phyloP scores from a whole-genome alignment of 2,113 vertebrate species.

The Shinisaurus crocodilurus region DNA sequence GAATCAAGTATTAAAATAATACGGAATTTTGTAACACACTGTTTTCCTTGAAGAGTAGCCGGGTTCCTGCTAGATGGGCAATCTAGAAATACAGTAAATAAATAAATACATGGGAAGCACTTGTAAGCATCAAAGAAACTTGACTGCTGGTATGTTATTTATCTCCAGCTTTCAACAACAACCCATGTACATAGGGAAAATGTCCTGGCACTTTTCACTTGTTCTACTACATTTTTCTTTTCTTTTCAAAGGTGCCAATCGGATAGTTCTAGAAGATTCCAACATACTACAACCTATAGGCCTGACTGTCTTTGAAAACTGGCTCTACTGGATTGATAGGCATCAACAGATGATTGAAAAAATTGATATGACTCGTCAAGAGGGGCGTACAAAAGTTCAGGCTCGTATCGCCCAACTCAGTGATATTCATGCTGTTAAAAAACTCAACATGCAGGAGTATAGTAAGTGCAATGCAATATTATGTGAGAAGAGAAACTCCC shows the following conservation, averaged over 20 bases:
- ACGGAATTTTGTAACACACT: too few relatives aligned
- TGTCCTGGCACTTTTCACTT: background rate
- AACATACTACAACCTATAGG: conserved; percentile 97
- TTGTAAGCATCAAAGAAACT: background rate
- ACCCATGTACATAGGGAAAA: too few relatives aligned
- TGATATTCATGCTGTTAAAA: conserved; percentile 95
- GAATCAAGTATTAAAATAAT: too few relatives aligned
- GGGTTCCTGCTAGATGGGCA: too few relatives aligned
- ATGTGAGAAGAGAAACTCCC: background rate
- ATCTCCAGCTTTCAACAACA: background rate
- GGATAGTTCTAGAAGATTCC: conserved; percentile 93
- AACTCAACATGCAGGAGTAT: conserved; percentile 91
- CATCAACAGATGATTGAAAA: conserved; percentile 99
- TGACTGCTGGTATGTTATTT: background rate
- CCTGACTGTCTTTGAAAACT: conserved; percentile 92
- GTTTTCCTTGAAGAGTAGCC: too few relatives aligned
- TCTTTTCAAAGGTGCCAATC: conserved; percentile 87
- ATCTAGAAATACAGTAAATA: too few relatives aligned
- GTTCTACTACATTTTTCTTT: background rate
- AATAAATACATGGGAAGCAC: background rate
- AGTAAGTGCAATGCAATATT: conserved; percentile 79
- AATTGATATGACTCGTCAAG: conserved; percentile 91
- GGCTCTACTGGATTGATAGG: conserved; percentile 98
- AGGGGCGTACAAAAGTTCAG: conserved; percentile 96
- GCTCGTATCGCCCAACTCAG: conserved; percentile 93